Evolutionary conservation across 2,113 vertebrate species (phyloP), one percentile per base, ranked within the genome.

Genomic region (Cynoglossus semilaevis): DNA sequence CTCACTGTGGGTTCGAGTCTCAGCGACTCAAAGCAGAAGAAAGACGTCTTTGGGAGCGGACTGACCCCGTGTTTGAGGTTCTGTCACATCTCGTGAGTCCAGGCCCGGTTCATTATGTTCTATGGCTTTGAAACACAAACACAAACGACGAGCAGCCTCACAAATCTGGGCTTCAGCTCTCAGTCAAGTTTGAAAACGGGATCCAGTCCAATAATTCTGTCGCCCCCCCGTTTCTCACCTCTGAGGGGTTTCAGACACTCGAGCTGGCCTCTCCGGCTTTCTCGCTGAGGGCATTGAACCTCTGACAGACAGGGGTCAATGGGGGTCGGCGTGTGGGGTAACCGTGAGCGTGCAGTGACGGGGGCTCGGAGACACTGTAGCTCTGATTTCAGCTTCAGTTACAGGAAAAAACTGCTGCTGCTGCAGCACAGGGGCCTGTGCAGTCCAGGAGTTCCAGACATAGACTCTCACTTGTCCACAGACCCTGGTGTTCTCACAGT

Each of bases 321-420:
- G 46, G 61, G 67, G 72, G 84, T 84, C 57, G 58, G 50, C 13
- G 5, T 37, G 72, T 58, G 75, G 59, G 66, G 68, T 74, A 66
- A 65, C 77, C 68, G 65, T 73, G 76, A 81, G 72, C 63, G 51
- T 41, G 67, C 63, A 54, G 17, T 36, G 60, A 70, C 46, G 46
- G 61, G 52, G 49, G 58, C 72, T 72, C 51, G 54, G 84, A 88
- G 77, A 88, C 87, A 87, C 62, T 74, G 64, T 46, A 62, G 82
- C 49, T 88, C 72, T 80, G 66, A 74, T 89, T 86, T 85, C 86
- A 72, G 67, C 49, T 84, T 72, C 51, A 66, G 78, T 85, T 83
- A 63, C 76, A 51, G 34, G 45, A 60, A 70, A 48, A 79, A 67
- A 68, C 61, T 29, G 71, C 63, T 77, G 62, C 79, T 80, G 79